Evolutionary conservation across 1,140 invertebrate genomes (phyloP).

Genomic region (Aphelenchoides besseyi): DNA sequence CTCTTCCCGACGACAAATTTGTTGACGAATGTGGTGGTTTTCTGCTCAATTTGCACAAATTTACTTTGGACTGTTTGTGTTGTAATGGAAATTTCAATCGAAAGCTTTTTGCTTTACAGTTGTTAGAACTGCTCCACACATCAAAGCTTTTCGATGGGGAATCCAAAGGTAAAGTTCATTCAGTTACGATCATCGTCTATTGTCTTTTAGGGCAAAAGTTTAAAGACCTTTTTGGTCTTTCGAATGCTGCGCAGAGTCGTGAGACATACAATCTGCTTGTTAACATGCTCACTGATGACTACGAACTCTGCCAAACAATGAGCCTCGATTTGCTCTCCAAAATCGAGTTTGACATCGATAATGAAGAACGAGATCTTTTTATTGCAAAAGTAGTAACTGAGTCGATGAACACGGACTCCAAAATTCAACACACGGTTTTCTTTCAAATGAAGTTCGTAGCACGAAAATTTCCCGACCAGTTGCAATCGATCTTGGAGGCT

Average conservation of each 20-base stretch:
- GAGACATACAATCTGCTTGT: neutral
- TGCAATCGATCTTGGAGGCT: neutral
- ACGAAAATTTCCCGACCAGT: neutral
- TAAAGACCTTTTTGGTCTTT: neutral
- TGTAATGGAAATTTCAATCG: neutral
- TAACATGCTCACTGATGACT: neutral
- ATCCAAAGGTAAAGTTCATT: neutral
- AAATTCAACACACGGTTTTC: neutral
- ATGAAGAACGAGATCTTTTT: neutral
- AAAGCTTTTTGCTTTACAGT: neutral
- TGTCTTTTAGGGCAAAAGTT: neutral
- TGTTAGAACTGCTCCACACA: neutral
- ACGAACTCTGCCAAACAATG: neutral
- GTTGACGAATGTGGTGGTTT: neutral
- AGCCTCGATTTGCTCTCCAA: neutral
- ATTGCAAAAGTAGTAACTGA: neutral
- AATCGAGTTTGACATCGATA: neutral
- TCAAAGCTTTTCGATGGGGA: slow-evolving; percentile 8
- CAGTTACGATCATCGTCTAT: neutral
- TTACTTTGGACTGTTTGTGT: neutral
- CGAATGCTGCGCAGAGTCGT: neutral
- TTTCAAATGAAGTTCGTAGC: neutral
- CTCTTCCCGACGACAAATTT: neutral
- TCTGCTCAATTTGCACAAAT: neutral
- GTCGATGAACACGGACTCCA: neutral